Percentiles rank a stretch among this genome's conserved stretches.
These are phyloP conservation scores for Ladona fulva DNA, from an alignment of 1,140 invertebrate species.

Conservation along the genomic window DNA sequence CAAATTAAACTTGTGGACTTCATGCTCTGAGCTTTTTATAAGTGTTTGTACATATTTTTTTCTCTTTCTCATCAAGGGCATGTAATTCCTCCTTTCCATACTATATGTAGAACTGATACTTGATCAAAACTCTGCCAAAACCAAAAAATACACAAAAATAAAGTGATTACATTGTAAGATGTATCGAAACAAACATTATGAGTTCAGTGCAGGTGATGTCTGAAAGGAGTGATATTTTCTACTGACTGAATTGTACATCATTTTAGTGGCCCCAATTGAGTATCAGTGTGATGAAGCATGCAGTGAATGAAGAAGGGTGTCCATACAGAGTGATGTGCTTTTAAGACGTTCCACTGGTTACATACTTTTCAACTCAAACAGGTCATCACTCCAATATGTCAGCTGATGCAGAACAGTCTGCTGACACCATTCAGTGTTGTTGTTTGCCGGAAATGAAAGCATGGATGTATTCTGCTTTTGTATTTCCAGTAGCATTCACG, in stretches of 20 bases:
- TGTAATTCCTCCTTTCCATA: slow-evolving; percentile 3
- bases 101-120: neutral
- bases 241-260: neutral
- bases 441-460: slow-evolving; percentile 9
- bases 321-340: neutral
- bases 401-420: slow-evolving; percentile 14
- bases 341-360: neutral
- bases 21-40: slow-evolving; percentile 9
- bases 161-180: neutral
- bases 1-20: neutral
- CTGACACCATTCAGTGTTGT: neutral
- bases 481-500: slow-evolving; percentile 17
- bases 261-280: neutral
- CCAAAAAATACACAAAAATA: neutral
- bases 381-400: neutral
- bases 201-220: neutral
- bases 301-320: neutral
- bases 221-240: neutral
- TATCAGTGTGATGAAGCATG: neutral
- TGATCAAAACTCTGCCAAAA: neutral
- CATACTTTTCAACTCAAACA: neutral
- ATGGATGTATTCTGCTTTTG: slow-evolving; percentile 17
- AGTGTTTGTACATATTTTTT: slow-evolving; percentile 9
- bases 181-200: neutral
- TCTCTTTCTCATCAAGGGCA: slow-evolving; percentile 4